phyloP scores from a whole-genome alignment of 2,113 vertebrate species.

The Brienomyrus longianalis region DNA sequence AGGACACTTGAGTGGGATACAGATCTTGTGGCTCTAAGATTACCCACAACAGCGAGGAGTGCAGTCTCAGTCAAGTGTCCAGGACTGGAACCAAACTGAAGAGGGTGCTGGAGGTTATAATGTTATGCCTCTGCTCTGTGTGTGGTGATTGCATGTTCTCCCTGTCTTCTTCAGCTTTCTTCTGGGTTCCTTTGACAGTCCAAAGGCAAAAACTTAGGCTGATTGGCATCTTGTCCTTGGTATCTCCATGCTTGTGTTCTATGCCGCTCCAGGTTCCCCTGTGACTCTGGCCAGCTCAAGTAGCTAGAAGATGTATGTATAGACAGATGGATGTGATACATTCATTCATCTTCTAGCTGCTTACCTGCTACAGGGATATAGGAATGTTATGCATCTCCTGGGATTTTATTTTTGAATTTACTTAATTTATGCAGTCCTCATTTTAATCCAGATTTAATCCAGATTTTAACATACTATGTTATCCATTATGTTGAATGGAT shows the following conservation, averaged over 20 bases:
- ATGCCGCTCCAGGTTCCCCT: not conserved
- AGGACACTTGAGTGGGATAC: not conserved
- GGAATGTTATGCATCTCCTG: not conserved
- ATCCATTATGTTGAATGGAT: not conserved
- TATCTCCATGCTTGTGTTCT: not conserved
- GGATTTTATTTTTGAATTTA: not conserved
- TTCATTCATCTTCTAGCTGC: not conserved
- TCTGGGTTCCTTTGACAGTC: not conserved
- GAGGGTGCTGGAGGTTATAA: not conserved
- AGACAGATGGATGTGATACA: not conserved
- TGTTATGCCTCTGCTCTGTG: not conserved
- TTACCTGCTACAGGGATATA: not conserved
- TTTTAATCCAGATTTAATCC: not conserved
- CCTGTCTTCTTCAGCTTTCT: not conserved
- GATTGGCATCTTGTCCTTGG: not conserved
- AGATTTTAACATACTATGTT: not conserved
- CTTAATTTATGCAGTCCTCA: not conserved
- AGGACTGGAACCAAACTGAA: not conserved
- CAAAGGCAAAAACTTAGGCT: not conserved
- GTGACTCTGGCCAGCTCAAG: not conserved
- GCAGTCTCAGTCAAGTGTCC: not conserved
- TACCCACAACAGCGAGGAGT: not conserved
- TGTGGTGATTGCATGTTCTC: not conserved
- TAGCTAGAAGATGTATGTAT: not conserved
- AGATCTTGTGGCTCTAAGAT: not conserved